These are phyloP conservation scores for Glyptemys insculpta DNA, from an alignment of 2,797 vertebrate genomes.

Conservation along the genomic window DNA sequence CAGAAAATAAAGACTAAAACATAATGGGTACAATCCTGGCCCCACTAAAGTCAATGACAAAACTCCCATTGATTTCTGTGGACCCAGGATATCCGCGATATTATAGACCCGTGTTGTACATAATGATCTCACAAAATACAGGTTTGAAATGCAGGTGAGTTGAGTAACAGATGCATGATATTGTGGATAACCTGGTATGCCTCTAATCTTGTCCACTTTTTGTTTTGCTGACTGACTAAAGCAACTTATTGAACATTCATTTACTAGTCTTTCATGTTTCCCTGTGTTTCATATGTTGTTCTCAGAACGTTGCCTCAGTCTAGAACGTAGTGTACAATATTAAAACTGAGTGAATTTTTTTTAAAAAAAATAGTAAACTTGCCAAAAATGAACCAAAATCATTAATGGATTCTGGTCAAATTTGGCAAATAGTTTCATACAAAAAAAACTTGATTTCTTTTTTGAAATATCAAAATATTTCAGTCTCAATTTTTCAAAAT, in stretches of 20 bases:
- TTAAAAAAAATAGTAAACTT: no score
- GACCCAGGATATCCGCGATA: neutral
- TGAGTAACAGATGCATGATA: neutral
- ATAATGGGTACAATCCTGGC: neutral
- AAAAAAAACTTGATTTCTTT: no score
- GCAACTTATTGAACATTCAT: neutral
- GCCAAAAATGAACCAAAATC: no score
- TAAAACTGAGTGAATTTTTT: no score
- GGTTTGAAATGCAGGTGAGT: neutral
- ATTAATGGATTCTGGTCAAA: no score
- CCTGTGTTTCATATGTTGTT: neutral
- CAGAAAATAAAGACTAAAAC: neutral
- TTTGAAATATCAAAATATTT: no score
- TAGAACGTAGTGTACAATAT: neutral
- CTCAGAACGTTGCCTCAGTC: neutral
- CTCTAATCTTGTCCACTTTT: neutral
- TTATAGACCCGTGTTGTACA: neutral
- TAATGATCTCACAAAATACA: neutral
- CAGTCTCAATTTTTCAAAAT: no score
- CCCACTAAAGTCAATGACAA: neutral
- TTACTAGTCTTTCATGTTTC: neutral
- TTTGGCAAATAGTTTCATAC: no score
- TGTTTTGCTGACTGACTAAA: neutral
- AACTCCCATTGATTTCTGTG: fast-evolving
- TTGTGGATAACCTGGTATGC: neutral